Percentiles rank a stretch among this genome's conserved stretches.
These are phyloP conservation scores for Agrilus mali DNA, from an alignment of 2,888 invertebrate genomes.

Conservation along the genomic window DNA sequence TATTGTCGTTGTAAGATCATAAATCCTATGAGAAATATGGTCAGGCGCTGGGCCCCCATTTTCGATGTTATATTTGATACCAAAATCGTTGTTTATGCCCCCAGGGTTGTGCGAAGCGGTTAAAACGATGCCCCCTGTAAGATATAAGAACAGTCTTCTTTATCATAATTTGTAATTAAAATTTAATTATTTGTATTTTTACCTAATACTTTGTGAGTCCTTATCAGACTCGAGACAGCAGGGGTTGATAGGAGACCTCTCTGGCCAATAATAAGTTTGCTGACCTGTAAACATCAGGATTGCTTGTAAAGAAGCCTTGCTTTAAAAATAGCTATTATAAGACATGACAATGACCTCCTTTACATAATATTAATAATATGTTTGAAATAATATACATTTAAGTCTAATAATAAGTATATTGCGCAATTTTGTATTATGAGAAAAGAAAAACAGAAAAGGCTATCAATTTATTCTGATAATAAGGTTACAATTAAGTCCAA, in stretches of 20 bases:
- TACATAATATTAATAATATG: too few species aligned
- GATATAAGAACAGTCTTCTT: background rate
- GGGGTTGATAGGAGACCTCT: conserved; percentile 96
- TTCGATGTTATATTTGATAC: conserved; percentile 95
- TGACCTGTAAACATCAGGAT: conserved; percentile 47
- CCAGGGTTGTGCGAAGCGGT: conserved; percentile 99
- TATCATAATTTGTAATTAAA: too few species aligned
- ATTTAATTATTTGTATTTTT: conserved; percentile 12
- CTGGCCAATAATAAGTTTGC: conserved; percentile 80
- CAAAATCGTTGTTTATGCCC: conserved; percentile 94
- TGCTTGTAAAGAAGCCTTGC: too few species aligned
- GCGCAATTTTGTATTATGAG: too few species aligned
- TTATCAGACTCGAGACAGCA: conserved; percentile 88
- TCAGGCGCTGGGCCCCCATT: conserved; percentile 98
- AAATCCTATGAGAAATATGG: conserved; percentile 76
- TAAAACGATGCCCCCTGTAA: conserved; percentile 82
- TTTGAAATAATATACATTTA: too few species aligned
- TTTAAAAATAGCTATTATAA: too few species aligned
- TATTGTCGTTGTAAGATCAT: conserved; percentile 65
- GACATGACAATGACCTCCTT: too few species aligned
- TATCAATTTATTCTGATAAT: too few species aligned
- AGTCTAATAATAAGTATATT: too few species aligned
- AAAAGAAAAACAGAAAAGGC: too few species aligned
- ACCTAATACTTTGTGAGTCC: conserved; percentile 71
- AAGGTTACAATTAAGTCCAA: too few species aligned